A percentile compares a stretch with the other conserved stretches of the same genome.
Evolutionary conservation across 1,140 invertebrate species (phyloP).

Genomic region (Drosophila parvula): DNA sequence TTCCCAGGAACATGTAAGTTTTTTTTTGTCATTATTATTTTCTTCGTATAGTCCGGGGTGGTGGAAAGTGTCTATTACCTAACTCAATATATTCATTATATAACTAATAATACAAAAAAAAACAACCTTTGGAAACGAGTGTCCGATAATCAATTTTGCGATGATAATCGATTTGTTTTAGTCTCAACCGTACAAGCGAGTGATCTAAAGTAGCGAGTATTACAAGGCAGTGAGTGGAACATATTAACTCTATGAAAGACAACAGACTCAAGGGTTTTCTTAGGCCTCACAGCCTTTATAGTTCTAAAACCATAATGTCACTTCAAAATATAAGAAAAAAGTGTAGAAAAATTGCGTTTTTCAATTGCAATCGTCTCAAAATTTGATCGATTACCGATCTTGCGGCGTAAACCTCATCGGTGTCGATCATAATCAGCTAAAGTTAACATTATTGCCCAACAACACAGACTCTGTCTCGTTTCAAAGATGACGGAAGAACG

Average conservation of each 20-base stretch:
- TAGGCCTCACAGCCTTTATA: no score
- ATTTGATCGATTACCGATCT: conserved; percentile 55
- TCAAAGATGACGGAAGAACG: conserved; percentile 1
- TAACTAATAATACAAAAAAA: no score
- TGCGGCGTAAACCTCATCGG: conserved; percentile 4
- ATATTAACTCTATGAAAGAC: no score
- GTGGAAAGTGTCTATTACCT: not conserved
- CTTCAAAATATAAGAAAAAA: not conserved
- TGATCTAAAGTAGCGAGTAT: not conserved
- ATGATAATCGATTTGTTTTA: no score
- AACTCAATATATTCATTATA: no score
- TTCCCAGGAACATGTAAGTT: conserved; percentile 1
- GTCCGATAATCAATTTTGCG: no score
- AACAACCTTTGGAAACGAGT: no score
- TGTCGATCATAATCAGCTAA: conserved; percentile 65
- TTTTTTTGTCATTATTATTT: not conserved
- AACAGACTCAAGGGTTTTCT: no score
- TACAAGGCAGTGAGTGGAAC: no score
- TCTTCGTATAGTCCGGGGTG: not conserved
- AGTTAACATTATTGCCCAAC: conserved; percentile 46
- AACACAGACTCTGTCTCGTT: conserved; percentile 6
- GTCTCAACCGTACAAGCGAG: not conserved
- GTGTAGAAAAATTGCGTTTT: not conserved
- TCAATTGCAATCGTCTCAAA: not conserved
- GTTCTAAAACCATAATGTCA: not conserved